These are phyloP conservation scores for Schlechtendalia chinensis DNA, from an alignment of 1,140 invertebrate species.

Conservation along the genomic window DNA sequence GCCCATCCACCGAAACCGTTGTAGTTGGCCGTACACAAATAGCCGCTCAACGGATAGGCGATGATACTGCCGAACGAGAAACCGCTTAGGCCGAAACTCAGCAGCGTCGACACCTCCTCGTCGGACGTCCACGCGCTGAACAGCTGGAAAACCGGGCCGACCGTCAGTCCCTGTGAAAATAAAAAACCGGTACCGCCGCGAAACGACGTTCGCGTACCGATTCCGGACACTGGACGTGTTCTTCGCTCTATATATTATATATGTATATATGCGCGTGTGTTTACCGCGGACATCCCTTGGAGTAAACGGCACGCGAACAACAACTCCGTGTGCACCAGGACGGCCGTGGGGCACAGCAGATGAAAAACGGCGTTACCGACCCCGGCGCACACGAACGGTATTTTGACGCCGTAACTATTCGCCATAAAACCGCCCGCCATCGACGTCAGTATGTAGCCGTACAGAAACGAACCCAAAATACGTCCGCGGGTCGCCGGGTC, in stretches of 20 bases:
- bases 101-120: background rate
- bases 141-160: constrained; percentile 4
- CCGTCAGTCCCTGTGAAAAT: constrained; percentile 1
- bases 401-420: constrained; percentile 6
- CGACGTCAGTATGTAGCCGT: constrained; percentile 26
- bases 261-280: background rate
- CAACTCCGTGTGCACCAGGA: constrained; percentile 3
- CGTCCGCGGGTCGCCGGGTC: background rate
- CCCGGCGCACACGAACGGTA: constrained; percentile 5
- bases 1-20: constrained; percentile 27
- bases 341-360: background rate
- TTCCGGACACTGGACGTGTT: too few species aligned
- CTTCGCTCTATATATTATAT: background rate
- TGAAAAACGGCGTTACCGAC: constrained; percentile 11
- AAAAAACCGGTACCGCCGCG: background rate
- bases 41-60: background rate
- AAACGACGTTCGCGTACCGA: too few species aligned
- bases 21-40: background rate
- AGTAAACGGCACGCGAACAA: constrained; percentile 40
- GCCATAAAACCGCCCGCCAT: constrained; percentile 9
- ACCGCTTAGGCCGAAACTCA: constrained; percentile 23
- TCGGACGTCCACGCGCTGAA: constrained; percentile 9
- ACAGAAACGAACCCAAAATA: constrained; percentile 11
- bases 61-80: constrained; percentile 4
- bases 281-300: constrained; percentile 24